Base-by-base conservation (phyloP, 1,140 invertebrate genomes). In the Trypoxylus dichotomus region DNA sequence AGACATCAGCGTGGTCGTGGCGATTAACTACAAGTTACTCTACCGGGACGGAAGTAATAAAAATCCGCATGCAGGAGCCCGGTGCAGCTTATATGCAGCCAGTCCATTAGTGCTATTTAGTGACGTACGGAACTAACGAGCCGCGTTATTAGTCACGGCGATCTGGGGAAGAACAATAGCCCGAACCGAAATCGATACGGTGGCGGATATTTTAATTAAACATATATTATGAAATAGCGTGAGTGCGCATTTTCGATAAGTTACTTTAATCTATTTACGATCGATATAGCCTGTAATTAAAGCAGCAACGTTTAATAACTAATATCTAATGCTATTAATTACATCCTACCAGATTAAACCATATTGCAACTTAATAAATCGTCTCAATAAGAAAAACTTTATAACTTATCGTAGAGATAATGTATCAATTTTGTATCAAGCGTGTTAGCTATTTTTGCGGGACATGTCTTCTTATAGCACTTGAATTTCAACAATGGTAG, bases 21-120 rank as follows among this genome's bases (percentile, higher is more conserved):
- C 27, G 60, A 68, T 68, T 29, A 29, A 68, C 24, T 68, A 8
- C 24, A 29, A 29, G 60, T 29, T 29, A 24, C 27, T 68, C 19
- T 29, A 68, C 21, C 60, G 27, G 7, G 60, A 68, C 60, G 24
- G 60, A 13, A 68, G 27, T 68, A 68, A 25, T 68, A 68, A 68
- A 68, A 68, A 68, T 68, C 60, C 60, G 24, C 24, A 68, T 68
- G 60, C 60, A 68, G 60, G 27, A 68, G 60, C 27, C 27, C 11
- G 10, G 24, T 68, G 60, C 60, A 24, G 24, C 60, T 68, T 29
- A 68, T 68, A 68, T 68, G 60, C 60, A 68, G 25, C 60, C 5
- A 68, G 60, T 68, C 60, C 60, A 68, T 68, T 68, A 68, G 24
- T 29, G 60, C 60, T 68, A 68, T 68, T 68, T 68, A 68, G 60